Percentiles rank a stretch among this genome's conserved stretches.
Evolutionary conservation across 2,888 invertebrate species (phyloP).

Genomic region (Ashinkailepas kermadecensis): DNA sequence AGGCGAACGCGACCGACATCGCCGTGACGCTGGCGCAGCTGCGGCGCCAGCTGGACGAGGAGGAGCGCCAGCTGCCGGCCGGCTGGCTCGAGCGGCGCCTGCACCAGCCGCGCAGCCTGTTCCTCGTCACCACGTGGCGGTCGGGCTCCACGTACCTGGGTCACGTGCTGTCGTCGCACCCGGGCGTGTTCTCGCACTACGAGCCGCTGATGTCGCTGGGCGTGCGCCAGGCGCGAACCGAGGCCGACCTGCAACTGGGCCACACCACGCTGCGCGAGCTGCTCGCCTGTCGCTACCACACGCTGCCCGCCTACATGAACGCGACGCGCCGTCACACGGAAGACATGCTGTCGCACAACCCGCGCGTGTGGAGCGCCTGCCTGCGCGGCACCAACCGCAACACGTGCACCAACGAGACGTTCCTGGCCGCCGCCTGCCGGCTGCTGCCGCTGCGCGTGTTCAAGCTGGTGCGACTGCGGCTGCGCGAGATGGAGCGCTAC

Average conservation of each 20-base stretch:
- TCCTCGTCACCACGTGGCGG: slow-evolving; percentile 35
- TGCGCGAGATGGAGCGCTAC: slow-evolving; percentile 34
- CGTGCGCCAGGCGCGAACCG: slow-evolving; percentile 34
- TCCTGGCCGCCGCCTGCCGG: slow-evolving; percentile 35
- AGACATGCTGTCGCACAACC: slow-evolving; percentile 35
- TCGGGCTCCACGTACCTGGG: slow-evolving; percentile 35
- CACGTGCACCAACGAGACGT: slow-evolving; percentile 34
- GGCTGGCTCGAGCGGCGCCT: slow-evolving; percentile 56
- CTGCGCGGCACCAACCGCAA: slow-evolving; percentile 24
- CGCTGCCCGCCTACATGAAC: slow-evolving; percentile 28
- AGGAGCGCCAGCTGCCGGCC: slow-evolving; percentile 63
- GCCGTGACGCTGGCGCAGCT: slow-evolving; percentile 26
- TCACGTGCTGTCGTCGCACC: slow-evolving; percentile 35
- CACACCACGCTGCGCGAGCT: slow-evolving; percentile 31
- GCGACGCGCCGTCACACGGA: slow-evolving; percentile 26
- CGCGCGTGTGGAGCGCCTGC: slow-evolving; percentile 35
- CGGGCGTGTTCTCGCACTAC: slow-evolving; percentile 37
- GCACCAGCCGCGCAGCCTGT: slow-evolving; percentile 42
- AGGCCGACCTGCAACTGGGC: slow-evolving; percentile 31
- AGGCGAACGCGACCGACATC: slow-evolving; percentile 29
- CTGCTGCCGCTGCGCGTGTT: slow-evolving; percentile 35
- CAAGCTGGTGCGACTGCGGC: slow-evolving; percentile 36
- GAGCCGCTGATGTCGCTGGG: slow-evolving; percentile 37
- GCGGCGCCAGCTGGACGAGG: slow-evolving; percentile 25
- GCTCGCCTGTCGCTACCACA: slow-evolving; percentile 29